Evolutionary conservation across 2,113 vertebrate species (phyloP), one percentile per base, ranked within the genome.

Genomic region (Eleginops maclovinus): DNA sequence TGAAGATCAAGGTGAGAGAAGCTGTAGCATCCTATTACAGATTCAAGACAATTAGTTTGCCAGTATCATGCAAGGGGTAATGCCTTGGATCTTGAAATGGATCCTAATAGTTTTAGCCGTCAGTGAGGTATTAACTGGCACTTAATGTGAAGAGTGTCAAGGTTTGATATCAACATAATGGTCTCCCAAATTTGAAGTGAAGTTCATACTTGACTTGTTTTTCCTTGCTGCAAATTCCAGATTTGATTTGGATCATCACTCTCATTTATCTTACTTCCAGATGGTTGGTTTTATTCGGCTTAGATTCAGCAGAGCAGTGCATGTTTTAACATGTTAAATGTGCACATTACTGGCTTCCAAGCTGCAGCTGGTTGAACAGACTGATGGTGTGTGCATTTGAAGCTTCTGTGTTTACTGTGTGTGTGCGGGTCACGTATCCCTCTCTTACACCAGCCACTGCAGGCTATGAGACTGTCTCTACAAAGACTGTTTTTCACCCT

Each of bases 1-100:
- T 84, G 16, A 89, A 86, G 84, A 84, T 92, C 87, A 78, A 79
- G 72, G 79, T 85, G 79, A 87, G 90, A 90, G 92, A 90, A 91
- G 40, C 62, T 55, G 13, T 69, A 28, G 71, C 75, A 84, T 90
- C 81, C 82, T 71, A 76, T 85, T 90, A 85, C 15, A 51, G 56
- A n/a, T 74, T 73, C 22, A 59, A 79, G 49, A 62, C 26, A 1
- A 28, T 84, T 79, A 41, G 24, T 77, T 68, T 63, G 12, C 14
- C 28, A 56, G 2, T 21, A 36, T 70, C 13, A 54, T 4, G 24
- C 17, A n/a, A 0, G 0, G 72, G 15, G 15, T 59, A 41, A 84
- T 74, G 9, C 22, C 12, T 44, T 19, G 46, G 61, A 31, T 56
- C 77, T 71, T 43, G 72, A 74, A 78, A 85, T 59, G 4, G 28